These are phyloP conservation scores for Pseudococcus jackbeardsleyi DNA, from an alignment of 2,888 invertebrate genomes.

Conservation along the genomic window DNA sequence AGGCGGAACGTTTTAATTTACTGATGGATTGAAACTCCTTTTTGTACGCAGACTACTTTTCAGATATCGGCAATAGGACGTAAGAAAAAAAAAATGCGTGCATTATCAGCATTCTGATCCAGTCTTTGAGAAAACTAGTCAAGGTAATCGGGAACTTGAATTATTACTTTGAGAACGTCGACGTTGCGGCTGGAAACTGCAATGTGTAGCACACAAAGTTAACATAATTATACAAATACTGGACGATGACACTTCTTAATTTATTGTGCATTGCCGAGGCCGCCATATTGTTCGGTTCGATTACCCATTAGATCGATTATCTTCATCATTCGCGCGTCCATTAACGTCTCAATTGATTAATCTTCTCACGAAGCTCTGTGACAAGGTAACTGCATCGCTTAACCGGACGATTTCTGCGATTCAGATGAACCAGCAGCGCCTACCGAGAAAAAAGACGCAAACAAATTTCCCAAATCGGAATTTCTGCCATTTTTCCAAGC, in stretches of 20 bases:
- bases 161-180: slow-evolving; percentile 43
- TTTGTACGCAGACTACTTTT: not conserved
- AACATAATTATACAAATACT: slow-evolving; percentile 25
- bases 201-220: not conserved
- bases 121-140: not conserved
- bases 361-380: not conserved
- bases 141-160: slow-evolving; percentile 49
- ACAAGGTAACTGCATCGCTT: not conserved
- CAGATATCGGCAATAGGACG: not conserved
- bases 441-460: not conserved
- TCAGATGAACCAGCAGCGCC: not conserved
- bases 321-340: slow-evolving; percentile 3
- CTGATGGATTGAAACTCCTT: not conserved
- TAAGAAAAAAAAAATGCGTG: not conserved
- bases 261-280: not conserved
- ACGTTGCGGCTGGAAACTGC: slow-evolving; percentile 22
- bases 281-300: slow-evolving; percentile 8
- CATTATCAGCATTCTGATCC: slow-evolving; percentile 20
- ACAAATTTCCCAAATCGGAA: not conserved
- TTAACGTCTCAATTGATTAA: not conserved
- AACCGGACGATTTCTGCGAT: not conserved
- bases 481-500: not conserved
- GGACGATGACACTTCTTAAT: slow-evolving; percentile 37
- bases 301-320: not conserved
- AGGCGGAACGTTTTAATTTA: not conserved